Conservation (phyloP, 2,888 invertebrate species). For the Nephrotoma flavescens region DNA sequence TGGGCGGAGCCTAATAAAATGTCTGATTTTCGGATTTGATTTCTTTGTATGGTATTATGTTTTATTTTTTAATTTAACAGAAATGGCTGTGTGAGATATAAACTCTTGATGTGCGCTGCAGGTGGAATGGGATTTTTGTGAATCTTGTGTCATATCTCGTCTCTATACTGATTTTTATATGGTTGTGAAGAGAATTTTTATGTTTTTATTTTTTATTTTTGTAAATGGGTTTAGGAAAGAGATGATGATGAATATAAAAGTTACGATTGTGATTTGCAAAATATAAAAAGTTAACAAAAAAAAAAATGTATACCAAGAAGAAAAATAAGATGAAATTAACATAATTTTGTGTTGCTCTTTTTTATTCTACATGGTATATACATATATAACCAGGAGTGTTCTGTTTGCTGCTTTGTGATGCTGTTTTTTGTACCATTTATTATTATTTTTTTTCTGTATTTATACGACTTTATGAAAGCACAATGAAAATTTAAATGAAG, state of each 20-base stretch:
- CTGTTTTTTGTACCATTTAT: background rate
- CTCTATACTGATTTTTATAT: background rate
- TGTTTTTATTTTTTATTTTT: background rate
- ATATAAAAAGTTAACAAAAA: background rate
- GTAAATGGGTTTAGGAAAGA: background rate
- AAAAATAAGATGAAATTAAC: background rate
- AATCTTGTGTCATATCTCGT: background rate
- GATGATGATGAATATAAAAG: background rate
- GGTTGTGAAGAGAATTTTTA: background rate
- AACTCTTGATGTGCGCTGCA: background rate
- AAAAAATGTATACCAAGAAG: background rate
- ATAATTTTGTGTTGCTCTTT: background rate
- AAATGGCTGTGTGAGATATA: background rate
- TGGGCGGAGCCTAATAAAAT: background rate
- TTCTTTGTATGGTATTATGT: background rate
- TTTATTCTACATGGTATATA: background rate
- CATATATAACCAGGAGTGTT: background rate
- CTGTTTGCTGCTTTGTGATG: background rate
- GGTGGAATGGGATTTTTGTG: background rate
- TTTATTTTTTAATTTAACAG: background rate
- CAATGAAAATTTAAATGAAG: background rate
- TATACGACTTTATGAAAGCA: background rate
- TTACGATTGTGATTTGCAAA: background rate
- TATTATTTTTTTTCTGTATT: background rate
- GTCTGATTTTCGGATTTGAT: background rate